phyloP scores from a whole-genome alignment of 2,797 vertebrate genomes.

The Phoeniculus purpureus region DNA sequence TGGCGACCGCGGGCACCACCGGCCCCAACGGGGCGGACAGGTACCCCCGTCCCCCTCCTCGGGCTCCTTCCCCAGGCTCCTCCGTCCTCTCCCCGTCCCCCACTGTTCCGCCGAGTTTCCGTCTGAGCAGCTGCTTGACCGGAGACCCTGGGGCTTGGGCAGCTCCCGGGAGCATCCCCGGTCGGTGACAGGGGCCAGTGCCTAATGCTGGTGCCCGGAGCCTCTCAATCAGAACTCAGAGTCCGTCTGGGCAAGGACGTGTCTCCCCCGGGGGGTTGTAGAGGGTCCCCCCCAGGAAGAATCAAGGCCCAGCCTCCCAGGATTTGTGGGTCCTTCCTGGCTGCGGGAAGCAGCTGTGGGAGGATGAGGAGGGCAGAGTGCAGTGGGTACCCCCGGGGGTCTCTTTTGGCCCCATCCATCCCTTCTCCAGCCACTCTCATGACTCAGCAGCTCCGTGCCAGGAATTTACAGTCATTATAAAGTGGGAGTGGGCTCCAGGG shows the following conservation, averaged over 20 bases:
- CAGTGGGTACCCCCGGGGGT: not conserved
- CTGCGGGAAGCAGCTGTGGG: not conserved
- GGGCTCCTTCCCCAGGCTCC: not conserved
- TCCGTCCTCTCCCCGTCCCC: not conserved
- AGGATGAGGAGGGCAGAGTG: not conserved
- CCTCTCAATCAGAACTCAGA: accelerated
- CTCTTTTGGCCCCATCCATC: not conserved
- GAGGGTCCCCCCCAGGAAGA: accelerated
- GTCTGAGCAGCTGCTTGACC: not conserved
- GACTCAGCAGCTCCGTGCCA: slow-evolving; percentile 45
- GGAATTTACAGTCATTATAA: not conserved
- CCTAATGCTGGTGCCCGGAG: not conserved
- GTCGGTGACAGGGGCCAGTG: no score
- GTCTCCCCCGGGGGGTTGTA: not conserved
- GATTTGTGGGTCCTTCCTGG: not conserved
- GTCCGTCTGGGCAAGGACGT: not conserved
- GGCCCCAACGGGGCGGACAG: not conserved
- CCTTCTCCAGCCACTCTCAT: not conserved
- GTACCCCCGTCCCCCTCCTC: not conserved
- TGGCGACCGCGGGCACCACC: not conserved
- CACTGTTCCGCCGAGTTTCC: not conserved
- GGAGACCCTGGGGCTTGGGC: not conserved
- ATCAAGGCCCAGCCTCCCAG: not conserved
- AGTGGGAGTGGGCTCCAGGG: not conserved
- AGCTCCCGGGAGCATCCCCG: not conserved